Evolutionary conservation across 30 jellyfish, hydroid and myxozoan species (phyloP), one percentile per base, ranked within the genome.

Genomic region (Sanderia malayensis): DNA sequence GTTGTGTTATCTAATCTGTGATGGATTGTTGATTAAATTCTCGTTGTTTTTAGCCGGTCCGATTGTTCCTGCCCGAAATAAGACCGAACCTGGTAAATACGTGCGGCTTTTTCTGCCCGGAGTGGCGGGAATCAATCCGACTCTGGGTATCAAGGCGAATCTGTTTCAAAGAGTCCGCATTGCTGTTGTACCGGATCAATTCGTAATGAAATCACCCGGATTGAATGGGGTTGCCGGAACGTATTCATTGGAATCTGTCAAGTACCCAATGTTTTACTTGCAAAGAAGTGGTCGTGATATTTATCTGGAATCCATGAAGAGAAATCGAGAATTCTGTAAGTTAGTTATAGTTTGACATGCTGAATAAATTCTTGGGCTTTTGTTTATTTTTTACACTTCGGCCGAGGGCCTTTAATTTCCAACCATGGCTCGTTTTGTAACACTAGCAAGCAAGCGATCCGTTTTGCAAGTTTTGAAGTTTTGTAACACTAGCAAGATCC

Each of bases 201-300:
- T 85, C 58, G 70, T 72, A 3, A 62, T 85, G 52, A 74, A 85
- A 17, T 45, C 78, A 0, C 95, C 95, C 8, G 95, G 95, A 29
- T 44, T 85, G 20, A 74, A 75, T 59, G 95, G 95, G 0, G 45
- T 71, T 23, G 82, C 62, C 2, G 87, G 87, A 18, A 67, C 90
- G 19, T 61, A 28, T 30, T 85, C 95, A 1, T 68, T 85, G 46
- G 95, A 85, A 24, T 74, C 95, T 15, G 90, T 58, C 17, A 76
- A 46, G 24, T 68, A 65, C 34, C 95, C 90, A 4, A 61, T 28
- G 75, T 85, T 46, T 73, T 85, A 65, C 32, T 61, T 85, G 33
- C 89, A 68, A 28, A 57, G 86, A 55, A 26, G 46, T 29, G 95
- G 95, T 1, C 65, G 95, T 18, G 95, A 85, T 52, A 68, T 85